Conservation (phyloP, 1,140 invertebrate genomes). For the Drosophila subpulchrella region DNA sequence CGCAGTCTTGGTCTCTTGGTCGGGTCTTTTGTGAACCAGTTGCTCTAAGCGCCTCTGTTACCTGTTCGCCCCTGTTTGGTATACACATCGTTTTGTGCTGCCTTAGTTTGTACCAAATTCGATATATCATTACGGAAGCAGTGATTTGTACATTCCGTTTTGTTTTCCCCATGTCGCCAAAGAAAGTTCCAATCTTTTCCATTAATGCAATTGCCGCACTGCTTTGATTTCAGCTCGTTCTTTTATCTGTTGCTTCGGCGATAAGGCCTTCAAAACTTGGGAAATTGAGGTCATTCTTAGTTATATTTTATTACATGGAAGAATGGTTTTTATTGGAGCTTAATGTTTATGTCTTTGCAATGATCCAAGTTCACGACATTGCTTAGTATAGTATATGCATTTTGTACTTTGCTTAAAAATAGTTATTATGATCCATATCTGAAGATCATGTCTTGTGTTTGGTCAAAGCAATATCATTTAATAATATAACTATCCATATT, state of each 20-base stretch:
- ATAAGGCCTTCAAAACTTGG: constrained; percentile 27
- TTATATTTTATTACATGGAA: not conserved
- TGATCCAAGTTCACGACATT: not conserved
- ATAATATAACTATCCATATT: not conserved
- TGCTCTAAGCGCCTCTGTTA: constrained; percentile 60
- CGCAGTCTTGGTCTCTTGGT: constrained; percentile 35
- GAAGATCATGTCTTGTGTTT: not conserved
- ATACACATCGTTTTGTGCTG: constrained; percentile 45
- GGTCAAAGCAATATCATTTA: not conserved
- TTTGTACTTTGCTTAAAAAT: too few species aligned
- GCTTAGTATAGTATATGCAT: not conserved
- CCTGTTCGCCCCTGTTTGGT: constrained; percentile 59
- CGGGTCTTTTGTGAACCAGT: constrained; percentile 56
- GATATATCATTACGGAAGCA: constrained; percentile 60
- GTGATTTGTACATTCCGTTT: constrained; percentile 59
- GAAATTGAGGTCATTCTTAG: constrained; percentile 26
- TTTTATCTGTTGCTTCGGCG: constrained; percentile 27
- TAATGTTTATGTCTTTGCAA: not conserved
- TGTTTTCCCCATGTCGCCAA: constrained; percentile 30
- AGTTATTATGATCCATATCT: not conserved
- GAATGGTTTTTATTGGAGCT: not conserved
- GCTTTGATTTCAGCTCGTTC: constrained; percentile 12
- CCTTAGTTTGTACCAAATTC: constrained; percentile 44
- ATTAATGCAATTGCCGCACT: constrained; percentile 22
- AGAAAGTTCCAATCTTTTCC: constrained; percentile 20